Evolutionary conservation across 23 tunicate genomes (phyloP), one percentile per base, ranked within the genome.

Genomic region (Ciona savignyi): DNA sequence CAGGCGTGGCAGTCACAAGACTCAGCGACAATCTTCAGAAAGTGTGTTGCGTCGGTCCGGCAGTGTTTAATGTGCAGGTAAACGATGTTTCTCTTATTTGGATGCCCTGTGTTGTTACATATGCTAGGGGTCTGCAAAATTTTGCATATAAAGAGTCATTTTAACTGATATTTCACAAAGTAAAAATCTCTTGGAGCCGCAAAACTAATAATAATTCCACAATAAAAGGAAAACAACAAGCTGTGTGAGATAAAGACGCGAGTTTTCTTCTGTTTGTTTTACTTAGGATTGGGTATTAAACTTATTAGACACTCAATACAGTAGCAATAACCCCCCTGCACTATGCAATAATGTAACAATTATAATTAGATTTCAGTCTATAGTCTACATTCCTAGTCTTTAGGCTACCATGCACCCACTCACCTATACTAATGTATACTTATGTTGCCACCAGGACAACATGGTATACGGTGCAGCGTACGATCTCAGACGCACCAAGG

Each of bases 41-140:
- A 81, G 78, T 81, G 69, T 87, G 95, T 51, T 87, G 95, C 62
- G 95, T 69, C 2, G 75, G 75, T 34, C 95, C 95, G 4, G 78
- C 70, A 23, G 76, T 86, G 4, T 81, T 87, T 34, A 62, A 66
- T 26, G n/a, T 72, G 19, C 77, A 78, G 34, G 81, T 76, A 35
- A 69, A 72, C 30, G 25, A 3, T 66, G 29, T 74, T 81, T 1
- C 25, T 34, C 29, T 29, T 15, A 33, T 68, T 33, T 68, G 32
- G 0, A 15, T 21, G 31, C 68, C 11, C 28, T 9, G 29, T 2
- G 67, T 31, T 20, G n/a, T 32, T 34, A 15, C n/a, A 23, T 29
- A 23, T 75, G 19, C 64, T 75, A 23, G 15, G 15, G 15, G 20
- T 11, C 20, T 49, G n/a, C n/a, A n/a, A n/a, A n/a, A n/a, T n/a